Evolutionary conservation across 35 echinoderm and acorn worm genomes (phyloP).

Genomic region (Diadema setosum): DNA sequence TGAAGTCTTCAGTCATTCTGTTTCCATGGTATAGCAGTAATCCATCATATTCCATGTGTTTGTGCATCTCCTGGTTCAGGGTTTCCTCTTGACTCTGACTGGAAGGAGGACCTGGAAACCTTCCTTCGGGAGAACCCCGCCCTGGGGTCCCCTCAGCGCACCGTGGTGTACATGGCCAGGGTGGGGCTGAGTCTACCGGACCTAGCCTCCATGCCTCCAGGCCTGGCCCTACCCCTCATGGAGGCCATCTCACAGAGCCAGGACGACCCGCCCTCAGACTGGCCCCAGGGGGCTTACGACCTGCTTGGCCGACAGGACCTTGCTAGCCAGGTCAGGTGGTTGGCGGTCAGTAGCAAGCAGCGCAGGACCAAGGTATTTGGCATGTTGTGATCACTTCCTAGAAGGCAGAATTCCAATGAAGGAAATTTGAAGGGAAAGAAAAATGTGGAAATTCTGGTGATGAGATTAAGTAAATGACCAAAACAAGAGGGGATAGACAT

Average conservation of each 20-base stretch:
- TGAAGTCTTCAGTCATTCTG: too few relatives aligned
- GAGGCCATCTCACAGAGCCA: slow-evolving; percentile 66
- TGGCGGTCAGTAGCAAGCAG: not conserved
- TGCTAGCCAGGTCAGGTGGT: slow-evolving; percentile 47
- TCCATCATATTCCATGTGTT: too few relatives aligned
- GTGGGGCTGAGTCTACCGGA: slow-evolving; percentile 49
- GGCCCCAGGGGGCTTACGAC: slow-evolving; percentile 84
- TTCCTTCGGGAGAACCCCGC: slow-evolving; percentile 23
- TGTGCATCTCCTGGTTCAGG: too few relatives aligned
- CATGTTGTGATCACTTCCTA: too few relatives aligned
- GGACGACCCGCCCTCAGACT: slow-evolving; percentile 68
- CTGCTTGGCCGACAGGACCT: slow-evolving; percentile 87
- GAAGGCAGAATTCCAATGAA: too few relatives aligned
- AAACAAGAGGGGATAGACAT: too few relatives aligned
- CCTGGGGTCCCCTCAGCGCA: slow-evolving; percentile 38
- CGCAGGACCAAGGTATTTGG: not conserved
- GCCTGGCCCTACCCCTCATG: slow-evolving; percentile 71
- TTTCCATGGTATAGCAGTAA: too few relatives aligned
- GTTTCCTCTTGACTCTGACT: not conserved
- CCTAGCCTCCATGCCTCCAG: slow-evolving; percentile 55
- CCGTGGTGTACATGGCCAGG: slow-evolving; percentile 78
- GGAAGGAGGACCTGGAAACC: not conserved
- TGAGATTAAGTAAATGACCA: too few relatives aligned
- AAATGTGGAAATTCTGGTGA: too few relatives aligned
- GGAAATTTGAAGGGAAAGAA: too few relatives aligned